Conservation (phyloP, 1,140 invertebrate species). For the Ditylenchus dipsaci region DNA sequence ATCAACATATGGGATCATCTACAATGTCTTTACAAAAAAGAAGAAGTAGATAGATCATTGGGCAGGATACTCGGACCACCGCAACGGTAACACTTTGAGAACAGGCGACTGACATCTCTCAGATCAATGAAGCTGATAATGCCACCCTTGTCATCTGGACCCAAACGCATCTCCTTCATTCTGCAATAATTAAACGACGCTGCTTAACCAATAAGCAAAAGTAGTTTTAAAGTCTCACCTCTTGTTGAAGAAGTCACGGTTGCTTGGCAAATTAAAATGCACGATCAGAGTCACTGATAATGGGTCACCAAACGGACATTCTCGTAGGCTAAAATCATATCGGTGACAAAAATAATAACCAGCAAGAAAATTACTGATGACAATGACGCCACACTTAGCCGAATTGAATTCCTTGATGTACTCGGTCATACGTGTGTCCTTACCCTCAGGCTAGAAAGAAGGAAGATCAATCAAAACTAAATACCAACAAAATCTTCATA, state of each 20-base stretch:
- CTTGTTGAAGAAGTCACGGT: neutral
- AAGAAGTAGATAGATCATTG: neutral
- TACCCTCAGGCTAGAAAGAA: neutral
- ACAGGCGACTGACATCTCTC: neutral
- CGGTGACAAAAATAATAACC: too few relatives aligned
- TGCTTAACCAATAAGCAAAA: too few relatives aligned
- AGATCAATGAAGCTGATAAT: neutral
- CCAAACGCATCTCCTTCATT: neutral
- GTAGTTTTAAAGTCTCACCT: neutral
- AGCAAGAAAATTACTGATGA: neutral
- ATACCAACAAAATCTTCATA: neutral
- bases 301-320: neutral
- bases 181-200: neutral
- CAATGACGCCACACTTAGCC: neutral
- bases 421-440: neutral
- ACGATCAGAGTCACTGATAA: neutral
- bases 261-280: neutral
- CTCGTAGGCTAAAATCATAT: neutral
- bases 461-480: neutral
- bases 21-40: too few relatives aligned
- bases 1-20: too few relatives aligned
- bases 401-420: neutral
- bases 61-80: neutral
- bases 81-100: neutral
- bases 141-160: neutral